Evolutionary conservation across 53 echinoderm and acorn worm genomes (phyloP).

Genomic region (Antedon mediterranea): DNA sequence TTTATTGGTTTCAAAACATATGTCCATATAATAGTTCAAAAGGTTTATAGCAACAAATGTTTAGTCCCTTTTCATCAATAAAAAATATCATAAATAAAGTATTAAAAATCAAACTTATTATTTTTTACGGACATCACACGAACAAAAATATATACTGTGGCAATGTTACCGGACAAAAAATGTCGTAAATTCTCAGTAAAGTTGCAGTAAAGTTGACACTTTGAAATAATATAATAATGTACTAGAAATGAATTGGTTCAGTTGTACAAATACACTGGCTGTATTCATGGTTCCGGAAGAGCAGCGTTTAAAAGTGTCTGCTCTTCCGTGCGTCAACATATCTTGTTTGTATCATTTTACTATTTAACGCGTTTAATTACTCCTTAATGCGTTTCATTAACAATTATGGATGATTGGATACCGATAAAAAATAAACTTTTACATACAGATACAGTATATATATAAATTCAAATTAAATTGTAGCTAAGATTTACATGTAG

Average conservation of each 20-base stretch:
- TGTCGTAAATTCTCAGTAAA: neutral
- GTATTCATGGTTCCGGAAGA: neutral
- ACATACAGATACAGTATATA: too few relatives aligned
- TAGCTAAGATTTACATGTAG: too few relatives aligned
- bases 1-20: neutral
- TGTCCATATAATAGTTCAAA: neutral
- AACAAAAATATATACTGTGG: neutral
- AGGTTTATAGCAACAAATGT: neutral
- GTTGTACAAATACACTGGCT: neutral
- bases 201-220: neutral
- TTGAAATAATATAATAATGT: neutral
- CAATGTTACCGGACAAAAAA: neutral
- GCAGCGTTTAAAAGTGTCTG: neutral
- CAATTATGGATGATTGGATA: too few relatives aligned
- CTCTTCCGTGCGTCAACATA: neutral
- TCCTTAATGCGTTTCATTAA: neutral
- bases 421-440: too few relatives aligned
- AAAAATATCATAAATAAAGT: neutral
- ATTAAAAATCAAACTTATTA: too few relatives aligned
- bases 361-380: neutral
- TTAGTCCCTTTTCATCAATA: neutral
- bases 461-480: too few relatives aligned
- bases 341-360: neutral
- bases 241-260: neutral
- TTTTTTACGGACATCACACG: neutral